Evolutionary conservation across 2,113 vertebrate genomes (phyloP).

Genomic region (Montifringilla adamsi): DNA sequence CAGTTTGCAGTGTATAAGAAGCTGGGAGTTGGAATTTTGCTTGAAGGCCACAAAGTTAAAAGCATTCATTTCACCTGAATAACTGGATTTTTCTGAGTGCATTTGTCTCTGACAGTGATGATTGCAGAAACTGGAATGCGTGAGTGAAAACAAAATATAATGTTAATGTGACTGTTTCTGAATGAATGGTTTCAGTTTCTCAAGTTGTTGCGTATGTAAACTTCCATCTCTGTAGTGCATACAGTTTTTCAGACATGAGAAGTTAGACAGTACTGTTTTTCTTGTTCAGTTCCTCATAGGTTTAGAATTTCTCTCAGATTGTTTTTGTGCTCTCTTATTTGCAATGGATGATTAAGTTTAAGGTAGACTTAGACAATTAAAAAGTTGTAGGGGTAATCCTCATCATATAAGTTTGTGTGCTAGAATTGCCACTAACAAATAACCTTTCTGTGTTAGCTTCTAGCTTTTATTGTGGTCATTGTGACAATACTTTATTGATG

Average conservation of each 20-base stretch:
- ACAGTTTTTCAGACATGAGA: background rate
- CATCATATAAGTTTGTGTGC: background rate
- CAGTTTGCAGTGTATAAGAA: background rate
- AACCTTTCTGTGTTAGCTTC: conserved; percentile 53
- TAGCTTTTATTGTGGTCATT: conserved; percentile 36
- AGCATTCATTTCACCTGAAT: background rate
- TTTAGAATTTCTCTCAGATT: conserved; percentile 38
- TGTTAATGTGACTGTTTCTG: background rate
- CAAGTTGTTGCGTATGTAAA: background rate
- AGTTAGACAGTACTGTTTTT: background rate
- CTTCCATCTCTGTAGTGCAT: background rate
- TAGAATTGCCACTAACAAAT: conserved; percentile 69
- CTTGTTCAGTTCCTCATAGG: background rate
- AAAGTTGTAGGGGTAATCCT: background rate
- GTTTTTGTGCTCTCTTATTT: background rate
- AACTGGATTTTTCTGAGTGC: background rate
- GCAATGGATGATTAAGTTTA: background rate
- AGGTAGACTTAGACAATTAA: background rate
- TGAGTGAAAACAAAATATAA: background rate
- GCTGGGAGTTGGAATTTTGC: background rate
- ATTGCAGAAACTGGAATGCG: background rate
- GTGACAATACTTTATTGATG: conserved; percentile 41
- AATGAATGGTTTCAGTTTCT: background rate
- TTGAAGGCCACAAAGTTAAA: background rate
- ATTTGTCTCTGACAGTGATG: background rate